Evolutionary conservation across 1,140 invertebrate genomes (phyloP).

Genomic region (Musca domestica): DNA sequence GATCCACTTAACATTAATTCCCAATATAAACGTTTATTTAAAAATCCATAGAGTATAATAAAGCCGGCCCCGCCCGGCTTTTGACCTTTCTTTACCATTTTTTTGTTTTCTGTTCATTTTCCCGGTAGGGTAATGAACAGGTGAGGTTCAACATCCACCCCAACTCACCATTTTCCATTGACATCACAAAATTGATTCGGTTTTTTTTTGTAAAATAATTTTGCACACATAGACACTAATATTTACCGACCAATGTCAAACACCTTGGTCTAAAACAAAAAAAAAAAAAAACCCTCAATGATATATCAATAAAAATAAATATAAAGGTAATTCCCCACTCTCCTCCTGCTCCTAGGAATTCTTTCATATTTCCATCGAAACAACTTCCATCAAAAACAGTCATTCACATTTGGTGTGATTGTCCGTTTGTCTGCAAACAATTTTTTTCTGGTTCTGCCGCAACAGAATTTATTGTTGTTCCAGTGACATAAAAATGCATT

Average conservation of each 20-base stretch:
- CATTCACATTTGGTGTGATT: slow-evolving; percentile 15
- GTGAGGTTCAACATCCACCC: no score
- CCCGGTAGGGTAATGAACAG: no score
- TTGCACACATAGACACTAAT: not conserved
- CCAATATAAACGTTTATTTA: no score
- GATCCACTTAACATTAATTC: no score
- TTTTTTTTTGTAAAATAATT: not conserved
- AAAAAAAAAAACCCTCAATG: not conserved
- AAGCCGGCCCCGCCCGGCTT: no score
- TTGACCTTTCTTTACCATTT: no score
- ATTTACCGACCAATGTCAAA: not conserved
- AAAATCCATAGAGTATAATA: no score
- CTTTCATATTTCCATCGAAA: not conserved
- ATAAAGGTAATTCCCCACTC: not conserved
- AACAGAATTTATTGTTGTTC: not conserved
- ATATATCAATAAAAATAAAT: not conserved
- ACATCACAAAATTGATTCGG: no score
- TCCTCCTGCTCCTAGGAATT: not conserved
- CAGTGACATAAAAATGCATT: no score
- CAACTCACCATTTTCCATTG: no score
- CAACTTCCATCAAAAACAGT: not conserved
- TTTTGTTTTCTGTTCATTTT: not conserved
- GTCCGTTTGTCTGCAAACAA: not conserved
- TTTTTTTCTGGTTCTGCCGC: not conserved
- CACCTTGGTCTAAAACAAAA: not conserved